phyloP scores from a whole-genome alignment of 1,140 invertebrate species.

The Pissodes strobi region DNA sequence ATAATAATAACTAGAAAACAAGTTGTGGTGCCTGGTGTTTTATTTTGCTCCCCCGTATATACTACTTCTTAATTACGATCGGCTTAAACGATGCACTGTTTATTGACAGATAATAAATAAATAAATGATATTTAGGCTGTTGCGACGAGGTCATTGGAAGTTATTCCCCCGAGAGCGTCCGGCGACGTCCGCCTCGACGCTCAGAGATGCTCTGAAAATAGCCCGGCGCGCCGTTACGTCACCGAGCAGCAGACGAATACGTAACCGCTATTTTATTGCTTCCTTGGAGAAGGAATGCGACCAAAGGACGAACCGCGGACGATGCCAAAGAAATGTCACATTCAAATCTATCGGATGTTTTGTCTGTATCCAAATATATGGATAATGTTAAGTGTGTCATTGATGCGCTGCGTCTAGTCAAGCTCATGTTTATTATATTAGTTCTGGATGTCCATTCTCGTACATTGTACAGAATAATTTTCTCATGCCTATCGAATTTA shows the following conservation, averaged over 20 bases:
- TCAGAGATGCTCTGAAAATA: constrained; percentile 38
- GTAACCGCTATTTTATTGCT: constrained; percentile 45
- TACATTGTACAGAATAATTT: too few relatives aligned
- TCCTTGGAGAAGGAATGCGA: constrained; percentile 33
- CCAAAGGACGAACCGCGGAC: constrained; percentile 7
- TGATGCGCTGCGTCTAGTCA: too few relatives aligned
- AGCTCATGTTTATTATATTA: too few relatives aligned
- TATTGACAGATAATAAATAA: neutral
- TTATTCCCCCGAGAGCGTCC: constrained; percentile 9
- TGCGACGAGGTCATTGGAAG: constrained; percentile 25
- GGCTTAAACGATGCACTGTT: too few relatives aligned
- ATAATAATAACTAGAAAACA: too few relatives aligned
- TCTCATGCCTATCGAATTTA: too few relatives aligned
- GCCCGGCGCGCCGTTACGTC: constrained; percentile 46
- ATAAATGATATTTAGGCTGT: neutral
- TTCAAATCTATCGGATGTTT: constrained; percentile 15
- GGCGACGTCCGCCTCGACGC: constrained; percentile 15
- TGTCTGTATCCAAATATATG: constrained; percentile 16
- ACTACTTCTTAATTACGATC: too few relatives aligned
- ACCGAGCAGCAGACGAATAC: constrained; percentile 39
- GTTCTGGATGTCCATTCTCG: too few relatives aligned
- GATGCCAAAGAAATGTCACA: constrained; percentile 11
- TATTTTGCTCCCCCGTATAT: too few relatives aligned
- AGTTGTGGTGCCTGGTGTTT: too few relatives aligned
- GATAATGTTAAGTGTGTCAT: neutral